A percentile compares a stretch with the other conserved stretches of the same genome.
These are phyloP conservation scores for Vidua macroura DNA, from an alignment of 2,113 vertebrate genomes.

Conservation along the genomic window DNA sequence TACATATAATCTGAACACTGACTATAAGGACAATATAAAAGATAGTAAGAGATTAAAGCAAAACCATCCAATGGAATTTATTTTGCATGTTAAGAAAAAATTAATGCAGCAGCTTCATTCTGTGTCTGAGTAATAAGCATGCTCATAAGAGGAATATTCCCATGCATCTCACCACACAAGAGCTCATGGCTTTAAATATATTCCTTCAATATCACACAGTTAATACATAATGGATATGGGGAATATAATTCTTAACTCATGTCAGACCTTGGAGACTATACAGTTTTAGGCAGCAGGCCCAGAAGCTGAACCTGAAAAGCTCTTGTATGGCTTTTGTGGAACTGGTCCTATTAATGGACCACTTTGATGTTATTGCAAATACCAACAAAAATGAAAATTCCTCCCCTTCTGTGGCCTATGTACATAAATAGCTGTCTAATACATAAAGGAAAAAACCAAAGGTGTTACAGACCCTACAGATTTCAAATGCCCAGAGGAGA, in stretches of 20 bases:
- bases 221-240: not conserved
- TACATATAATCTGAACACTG: not conserved
- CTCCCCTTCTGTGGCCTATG: slow-evolving; percentile 49
- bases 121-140: not conserved
- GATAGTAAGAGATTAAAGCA: not conserved
- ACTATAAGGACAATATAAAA: not conserved
- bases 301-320: not conserved
- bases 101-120: not conserved
- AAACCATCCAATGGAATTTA: not conserved
- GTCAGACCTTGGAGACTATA: not conserved
- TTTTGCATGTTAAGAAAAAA: not conserved
- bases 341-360: slow-evolving; percentile 36
- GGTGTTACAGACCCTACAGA: not conserved
- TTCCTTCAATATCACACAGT: not conserved
- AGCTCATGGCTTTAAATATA: not conserved
- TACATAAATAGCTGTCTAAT: slow-evolving; percentile 56
- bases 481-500: not conserved
- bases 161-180: not conserved
- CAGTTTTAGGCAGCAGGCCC: not conserved
- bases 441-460: slow-evolving; percentile 46
- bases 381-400: slow-evolving; percentile 32
- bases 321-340: not conserved
- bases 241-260: not conserved
- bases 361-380: slow-evolving; percentile 35
- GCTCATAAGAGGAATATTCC: not conserved